phyloP scores from a whole-genome alignment of 2,797 vertebrate species.

The Poecilia velifera region DNA sequence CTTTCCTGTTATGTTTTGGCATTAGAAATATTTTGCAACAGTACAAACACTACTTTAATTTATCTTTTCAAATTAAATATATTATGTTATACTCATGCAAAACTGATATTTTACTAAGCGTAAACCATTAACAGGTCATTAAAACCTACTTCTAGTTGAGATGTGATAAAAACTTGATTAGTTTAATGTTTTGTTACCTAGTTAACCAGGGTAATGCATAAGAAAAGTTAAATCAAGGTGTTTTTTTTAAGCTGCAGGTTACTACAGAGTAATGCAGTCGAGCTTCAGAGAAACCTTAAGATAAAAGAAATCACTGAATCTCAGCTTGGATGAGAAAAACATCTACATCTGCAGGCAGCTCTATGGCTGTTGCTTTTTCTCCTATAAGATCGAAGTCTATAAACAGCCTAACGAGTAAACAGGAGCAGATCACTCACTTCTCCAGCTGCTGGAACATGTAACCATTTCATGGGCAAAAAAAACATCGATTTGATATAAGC shows the following conservation, averaged over 20 bases:
- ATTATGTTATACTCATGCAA: not conserved
- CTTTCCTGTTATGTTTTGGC: not conserved
- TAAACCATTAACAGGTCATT: not conserved
- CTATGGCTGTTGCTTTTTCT: conserved; percentile 11
- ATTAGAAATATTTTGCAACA: not conserved
- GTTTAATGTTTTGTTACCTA: not conserved
- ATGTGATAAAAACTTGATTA: not conserved
- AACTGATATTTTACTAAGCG: not conserved
- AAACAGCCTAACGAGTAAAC: conserved; percentile 49
- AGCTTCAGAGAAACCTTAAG: not conserved
- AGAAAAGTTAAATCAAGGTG: not conserved
- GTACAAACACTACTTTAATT: not conserved
- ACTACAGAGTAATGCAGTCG: not conserved
- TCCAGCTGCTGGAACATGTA: conserved; percentile 44
- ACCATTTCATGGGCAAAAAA: conserved; percentile 60
- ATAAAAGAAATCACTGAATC: not conserved
- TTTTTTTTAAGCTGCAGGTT: not conserved
- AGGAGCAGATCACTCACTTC: conserved; percentile 53
- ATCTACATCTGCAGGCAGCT: conserved; percentile 11
- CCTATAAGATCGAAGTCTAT: conserved; percentile 33
- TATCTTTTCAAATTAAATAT: not conserved
- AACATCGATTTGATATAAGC: conserved; percentile 57
- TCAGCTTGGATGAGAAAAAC: conserved; percentile 17
- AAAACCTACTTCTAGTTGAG: not conserved
- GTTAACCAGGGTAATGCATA: not conserved